Percentiles rank a stretch among this genome's conserved stretches.
phyloP scores from a whole-genome alignment of 2,888 invertebrate species.

The Acrocyrtus sp. region DNA sequence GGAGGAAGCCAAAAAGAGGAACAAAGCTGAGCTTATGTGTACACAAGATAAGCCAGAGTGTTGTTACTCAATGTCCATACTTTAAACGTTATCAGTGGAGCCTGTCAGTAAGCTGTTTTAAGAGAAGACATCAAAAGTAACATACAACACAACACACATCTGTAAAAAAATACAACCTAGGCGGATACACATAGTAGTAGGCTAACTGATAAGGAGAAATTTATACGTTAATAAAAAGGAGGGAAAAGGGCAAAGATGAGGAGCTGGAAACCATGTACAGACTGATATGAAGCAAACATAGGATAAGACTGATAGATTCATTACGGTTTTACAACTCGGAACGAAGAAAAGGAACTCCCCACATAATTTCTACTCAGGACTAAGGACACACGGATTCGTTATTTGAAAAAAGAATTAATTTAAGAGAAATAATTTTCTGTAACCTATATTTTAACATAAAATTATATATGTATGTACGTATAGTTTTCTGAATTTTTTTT shows the following conservation, averaged over 20 bases:
- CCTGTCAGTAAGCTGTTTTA: conserved; percentile 9
- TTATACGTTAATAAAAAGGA: conserved; percentile 13
- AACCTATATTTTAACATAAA: too few species aligned
- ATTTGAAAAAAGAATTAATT: too few species aligned
- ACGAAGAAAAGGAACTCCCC: conserved; percentile 41
- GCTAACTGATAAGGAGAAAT: conserved; percentile 15
- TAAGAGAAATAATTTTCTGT: too few species aligned
- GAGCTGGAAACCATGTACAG: conserved; percentile 49
- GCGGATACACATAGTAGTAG: conserved; percentile 1
- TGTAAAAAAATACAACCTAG: not conserved
- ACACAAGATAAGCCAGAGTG: conserved; percentile 31
- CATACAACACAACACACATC: not conserved
- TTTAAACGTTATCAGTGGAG: conserved; percentile 10
- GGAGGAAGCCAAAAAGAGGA: conserved; percentile 14
- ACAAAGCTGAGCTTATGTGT: conserved; percentile 43
- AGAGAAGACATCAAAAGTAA: not conserved
- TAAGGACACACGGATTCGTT: conserved; percentile 35
- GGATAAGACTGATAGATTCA: conserved; percentile 50
- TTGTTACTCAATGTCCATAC: too few species aligned
- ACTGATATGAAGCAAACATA: conserved; percentile 46
- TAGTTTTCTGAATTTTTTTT: conserved; percentile 9
- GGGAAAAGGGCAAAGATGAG: conserved; percentile 30
- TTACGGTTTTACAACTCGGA: conserved; percentile 48
- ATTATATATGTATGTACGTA: too few species aligned
- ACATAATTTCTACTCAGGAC: conserved; percentile 34